These are phyloP conservation scores for Siniperca obscura DNA, from an alignment of 2,797 vertebrate species.

Conservation along the genomic window DNA sequence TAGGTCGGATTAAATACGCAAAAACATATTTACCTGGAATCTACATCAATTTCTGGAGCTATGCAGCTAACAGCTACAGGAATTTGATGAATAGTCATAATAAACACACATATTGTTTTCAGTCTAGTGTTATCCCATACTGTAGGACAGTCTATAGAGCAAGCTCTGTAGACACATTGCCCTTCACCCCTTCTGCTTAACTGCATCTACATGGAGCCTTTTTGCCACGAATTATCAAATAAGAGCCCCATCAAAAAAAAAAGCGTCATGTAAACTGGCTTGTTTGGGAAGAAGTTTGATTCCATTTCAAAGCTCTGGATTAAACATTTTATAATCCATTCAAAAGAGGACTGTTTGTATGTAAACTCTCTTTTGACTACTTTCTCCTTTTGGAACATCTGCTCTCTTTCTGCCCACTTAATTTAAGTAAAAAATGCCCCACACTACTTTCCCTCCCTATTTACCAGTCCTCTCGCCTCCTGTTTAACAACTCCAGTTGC, in stretches of 20 bases:
- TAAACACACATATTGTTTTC: too few relatives aligned
- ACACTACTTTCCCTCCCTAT: not conserved
- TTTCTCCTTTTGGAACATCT: not conserved
- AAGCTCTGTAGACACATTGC: not conserved
- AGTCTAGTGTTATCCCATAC: too few relatives aligned
- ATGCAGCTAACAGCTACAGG: too few relatives aligned
- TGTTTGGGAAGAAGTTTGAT: not conserved
- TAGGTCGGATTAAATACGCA: too few relatives aligned
- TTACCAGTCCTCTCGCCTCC: not conserved
- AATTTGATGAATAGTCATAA: too few relatives aligned
- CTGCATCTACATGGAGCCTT: too few relatives aligned
- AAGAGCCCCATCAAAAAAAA: too few relatives aligned
- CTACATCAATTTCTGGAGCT: too few relatives aligned
- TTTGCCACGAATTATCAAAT: too few relatives aligned
- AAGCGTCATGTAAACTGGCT: not conserved
- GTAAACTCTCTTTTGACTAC: constrained; percentile 4
- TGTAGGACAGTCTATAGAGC: too few relatives aligned
- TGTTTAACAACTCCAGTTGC: not conserved
- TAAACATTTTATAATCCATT: constrained; percentile 16
- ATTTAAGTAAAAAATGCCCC: not conserved
- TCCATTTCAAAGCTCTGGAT: not conserved
- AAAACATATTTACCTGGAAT: too few relatives aligned
- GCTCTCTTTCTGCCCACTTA: constrained; percentile 7
- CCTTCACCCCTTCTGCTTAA: not conserved
- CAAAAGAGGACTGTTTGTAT: not conserved